These are phyloP conservation scores for Allacma fusca DNA, from an alignment of 2,888 invertebrate species.

Conservation along the genomic window DNA sequence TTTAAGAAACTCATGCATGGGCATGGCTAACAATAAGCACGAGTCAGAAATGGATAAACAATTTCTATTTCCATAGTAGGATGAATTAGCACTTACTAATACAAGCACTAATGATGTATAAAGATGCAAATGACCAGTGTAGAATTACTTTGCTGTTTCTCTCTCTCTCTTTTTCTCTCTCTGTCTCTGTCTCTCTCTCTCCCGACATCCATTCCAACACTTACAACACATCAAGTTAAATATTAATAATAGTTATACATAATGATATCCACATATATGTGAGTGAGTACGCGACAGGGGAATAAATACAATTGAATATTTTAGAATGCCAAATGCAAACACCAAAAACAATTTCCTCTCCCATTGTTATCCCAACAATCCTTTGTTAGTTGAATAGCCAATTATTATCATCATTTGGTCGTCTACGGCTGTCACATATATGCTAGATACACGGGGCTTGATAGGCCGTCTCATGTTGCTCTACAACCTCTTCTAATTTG, in stretches of 20 bases:
- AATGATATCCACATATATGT: neutral
- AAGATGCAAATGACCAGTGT: neutral
- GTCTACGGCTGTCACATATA: neutral
- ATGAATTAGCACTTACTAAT: neutral
- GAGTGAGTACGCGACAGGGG: neutral
- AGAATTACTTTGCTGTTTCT: neutral
- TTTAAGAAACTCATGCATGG: neutral
- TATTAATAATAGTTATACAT: neutral
- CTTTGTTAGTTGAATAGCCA: neutral
- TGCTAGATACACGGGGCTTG: neutral
- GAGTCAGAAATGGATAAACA: too few relatives aligned
- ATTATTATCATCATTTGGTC: neutral
- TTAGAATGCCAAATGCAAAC: constrained; percentile 8
- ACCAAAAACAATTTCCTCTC: neutral
- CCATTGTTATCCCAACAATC: constrained; percentile 2
- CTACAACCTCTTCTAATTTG: too few relatives aligned
- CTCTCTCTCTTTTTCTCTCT: too few relatives aligned
- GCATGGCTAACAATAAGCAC: neutral
- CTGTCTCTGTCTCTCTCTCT: too few relatives aligned
- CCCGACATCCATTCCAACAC: too few relatives aligned
- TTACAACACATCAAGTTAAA: too few relatives aligned
- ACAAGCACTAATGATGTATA: neutral
- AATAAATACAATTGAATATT: neutral
- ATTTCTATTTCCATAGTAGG: too few relatives aligned
- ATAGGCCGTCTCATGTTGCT: neutral